Evolutionary conservation across 1,140 invertebrate species (phyloP).

Genomic region (Heliothis subflexa): DNA sequence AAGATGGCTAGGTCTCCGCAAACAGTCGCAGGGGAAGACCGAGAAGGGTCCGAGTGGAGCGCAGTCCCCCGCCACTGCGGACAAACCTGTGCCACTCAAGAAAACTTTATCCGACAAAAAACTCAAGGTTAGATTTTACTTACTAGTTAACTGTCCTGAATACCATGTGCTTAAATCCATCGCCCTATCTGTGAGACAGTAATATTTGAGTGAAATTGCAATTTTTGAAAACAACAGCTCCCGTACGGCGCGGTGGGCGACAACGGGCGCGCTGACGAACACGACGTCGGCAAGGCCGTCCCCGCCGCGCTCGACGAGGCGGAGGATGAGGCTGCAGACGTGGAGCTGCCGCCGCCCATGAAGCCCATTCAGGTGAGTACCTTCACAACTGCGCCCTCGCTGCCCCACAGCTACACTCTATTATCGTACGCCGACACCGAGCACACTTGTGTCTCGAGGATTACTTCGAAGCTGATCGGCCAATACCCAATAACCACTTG

Average conservation of each 20-base stretch:
- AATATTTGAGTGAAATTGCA: too few relatives aligned
- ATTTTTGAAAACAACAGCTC: constrained; percentile 51
- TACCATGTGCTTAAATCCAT: too few relatives aligned
- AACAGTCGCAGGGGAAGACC: constrained; percentile 95
- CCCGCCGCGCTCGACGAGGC: constrained; percentile 86
- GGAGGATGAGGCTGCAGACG: constrained; percentile 92
- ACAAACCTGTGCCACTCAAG: constrained; percentile 88
- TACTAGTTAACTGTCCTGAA: background rate
- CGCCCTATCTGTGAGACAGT: too few relatives aligned
- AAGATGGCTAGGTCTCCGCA: constrained; percentile 97
- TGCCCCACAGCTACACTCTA: background rate
- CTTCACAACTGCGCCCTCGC: background rate
- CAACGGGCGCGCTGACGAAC: constrained; percentile 78
- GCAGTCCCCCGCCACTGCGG: constrained; percentile 76
- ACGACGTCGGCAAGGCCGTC: constrained; percentile 54
- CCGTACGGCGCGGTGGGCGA: constrained; percentile 64
- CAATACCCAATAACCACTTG: background rate
- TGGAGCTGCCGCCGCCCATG: constrained; percentile 98
- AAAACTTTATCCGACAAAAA: constrained; percentile 93
- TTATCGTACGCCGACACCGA: background rate
- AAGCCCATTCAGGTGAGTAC: constrained; percentile 93
- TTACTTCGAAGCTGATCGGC: background rate
- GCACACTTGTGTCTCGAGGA: too few relatives aligned
- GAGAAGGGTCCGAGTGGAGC: constrained; percentile 89
- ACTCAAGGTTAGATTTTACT: constrained; percentile 89